These are phyloP conservation scores for Dasypolia templi DNA, from an alignment of 2,888 invertebrate genomes.

Conservation along the genomic window DNA sequence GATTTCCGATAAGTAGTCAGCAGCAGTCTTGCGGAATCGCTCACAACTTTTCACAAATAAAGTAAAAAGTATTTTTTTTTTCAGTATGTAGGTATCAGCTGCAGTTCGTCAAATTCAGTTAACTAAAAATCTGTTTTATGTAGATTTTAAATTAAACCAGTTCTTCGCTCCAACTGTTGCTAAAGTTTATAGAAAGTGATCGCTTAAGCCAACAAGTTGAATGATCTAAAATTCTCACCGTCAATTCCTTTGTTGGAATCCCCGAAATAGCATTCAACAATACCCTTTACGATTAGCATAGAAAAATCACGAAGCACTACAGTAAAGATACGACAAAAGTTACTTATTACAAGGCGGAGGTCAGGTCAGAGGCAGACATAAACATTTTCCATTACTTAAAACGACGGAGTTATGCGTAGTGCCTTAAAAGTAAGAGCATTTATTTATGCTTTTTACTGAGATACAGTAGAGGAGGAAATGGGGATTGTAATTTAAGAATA, in stretches of 20 bases:
- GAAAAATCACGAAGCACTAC: slow-evolving; percentile 38
- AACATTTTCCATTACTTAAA: slow-evolving; percentile 43
- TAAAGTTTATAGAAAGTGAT: background rate
- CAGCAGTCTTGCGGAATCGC: background rate
- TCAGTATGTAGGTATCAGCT: background rate
- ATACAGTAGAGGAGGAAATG: background rate
- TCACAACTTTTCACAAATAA: background rate
- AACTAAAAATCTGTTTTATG: background rate
- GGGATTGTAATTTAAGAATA: background rate
- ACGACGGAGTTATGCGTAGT: slow-evolving; percentile 11
- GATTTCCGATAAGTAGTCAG: background rate
- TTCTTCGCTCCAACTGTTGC: background rate
- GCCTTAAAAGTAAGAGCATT: slow-evolving; percentile 8
- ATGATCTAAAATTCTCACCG: background rate
- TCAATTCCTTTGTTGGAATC: background rate
- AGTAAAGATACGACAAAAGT: slow-evolving; percentile 26
- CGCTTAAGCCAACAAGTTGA: background rate
- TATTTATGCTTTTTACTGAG: slow-evolving; percentile 22
- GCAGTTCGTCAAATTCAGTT: no score
- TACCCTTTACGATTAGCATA: slow-evolving; percentile 45
- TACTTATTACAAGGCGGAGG: slow-evolving; percentile 36
- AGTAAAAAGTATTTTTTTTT: no score
- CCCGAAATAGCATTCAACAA: slow-evolving; percentile 1
- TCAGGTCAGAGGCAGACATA: slow-evolving; percentile 43
- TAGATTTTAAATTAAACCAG: no score